Base-by-base conservation (phyloP, 2,797 vertebrate genomes). In the Oophaga sylvatica region DNA sequence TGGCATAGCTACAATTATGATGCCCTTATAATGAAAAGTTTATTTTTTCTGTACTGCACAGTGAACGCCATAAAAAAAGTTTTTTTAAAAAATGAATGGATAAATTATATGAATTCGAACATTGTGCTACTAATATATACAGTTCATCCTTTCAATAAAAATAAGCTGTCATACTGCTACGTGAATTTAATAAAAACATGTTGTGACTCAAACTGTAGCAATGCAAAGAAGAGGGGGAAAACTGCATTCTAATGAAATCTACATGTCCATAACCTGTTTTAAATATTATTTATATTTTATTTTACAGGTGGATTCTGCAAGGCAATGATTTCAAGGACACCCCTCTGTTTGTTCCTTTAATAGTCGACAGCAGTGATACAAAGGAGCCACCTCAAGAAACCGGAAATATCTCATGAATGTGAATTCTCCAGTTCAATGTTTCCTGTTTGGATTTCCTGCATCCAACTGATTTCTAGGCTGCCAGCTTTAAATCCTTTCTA, bases 221-320 rank as follows among this genome's bases (percentile, higher is more conserved):
- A 53, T 53, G 11, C 48, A 53, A 53, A 53, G 48, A 53, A 8
- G 48, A 53, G 48, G 48, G 48, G 11, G 11, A 53, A 9, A 53
- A 11, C 48, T 11, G 11, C 48, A 17, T 5, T 63, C 19, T 19
- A 17, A 63, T 63, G 22, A n/a, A n/a, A 19, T 22, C n/a, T n/a
- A 65, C n/a, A 26, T 26, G n/a, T 0, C 22, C n/a, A 26, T 59
- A 68, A 68, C 29, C 4, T 71, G 7, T 19, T 71, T 3, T 73
- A 12, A 41, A 41, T 16, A 12, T 48, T 73, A 35, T 41, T 45
- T 2, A 71, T 71, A 71, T 65, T 65, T 5, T 63, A 17, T 81
- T 65, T 94, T 94, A 88, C 91, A 96, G 95, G 90, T 92, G 93
- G 86, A 80, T 93, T 83, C 93, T 96, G 87, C 91, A 94, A 41